These are phyloP conservation scores for Vimba vimba DNA, from an alignment of 2,113 vertebrate species.

Conservation along the genomic window DNA sequence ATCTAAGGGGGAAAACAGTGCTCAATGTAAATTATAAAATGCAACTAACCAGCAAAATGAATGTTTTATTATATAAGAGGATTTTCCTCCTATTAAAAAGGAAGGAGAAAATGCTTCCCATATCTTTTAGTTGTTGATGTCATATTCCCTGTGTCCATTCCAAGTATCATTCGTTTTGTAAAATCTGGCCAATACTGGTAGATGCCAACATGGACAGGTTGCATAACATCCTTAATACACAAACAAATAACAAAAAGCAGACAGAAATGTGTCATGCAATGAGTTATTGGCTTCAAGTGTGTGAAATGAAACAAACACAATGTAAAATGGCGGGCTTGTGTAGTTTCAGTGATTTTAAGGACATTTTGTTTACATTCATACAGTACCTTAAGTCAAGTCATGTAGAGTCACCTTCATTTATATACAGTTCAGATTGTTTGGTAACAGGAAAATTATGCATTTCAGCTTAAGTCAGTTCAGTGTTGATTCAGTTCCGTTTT, in stretches of 20 bases:
- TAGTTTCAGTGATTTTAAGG: not conserved
- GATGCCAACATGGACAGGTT: slow-evolving; percentile 12
- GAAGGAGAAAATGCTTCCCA: not conserved
- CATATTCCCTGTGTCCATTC: not conserved
- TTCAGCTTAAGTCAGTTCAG: too few relatives aligned
- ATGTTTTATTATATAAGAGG: not conserved
- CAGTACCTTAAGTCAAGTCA: too few relatives aligned
- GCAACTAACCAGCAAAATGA: not conserved
- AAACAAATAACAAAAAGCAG: not conserved
- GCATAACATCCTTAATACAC: not conserved
- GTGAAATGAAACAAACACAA: not conserved
- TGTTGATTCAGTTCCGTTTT: too few relatives aligned
- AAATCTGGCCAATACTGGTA: not conserved
- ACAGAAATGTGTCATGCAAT: not conserved
- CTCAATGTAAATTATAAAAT: not conserved
- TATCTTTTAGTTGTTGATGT: not conserved
- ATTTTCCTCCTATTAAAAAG: not conserved
- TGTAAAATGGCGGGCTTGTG: not conserved
- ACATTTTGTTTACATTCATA: not conserved
- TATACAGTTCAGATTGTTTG: too few relatives aligned
- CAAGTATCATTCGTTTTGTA: not conserved
- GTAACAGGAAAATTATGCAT: too few relatives aligned
- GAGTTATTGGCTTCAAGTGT: not conserved
- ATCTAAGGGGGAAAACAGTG: not conserved
- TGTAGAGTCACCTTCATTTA: too few relatives aligned